Evolutionary conservation across 2,797 vertebrate species (phyloP), one percentile per base, ranked within the genome.

Genomic region (Pachyuromys duprasi): DNA sequence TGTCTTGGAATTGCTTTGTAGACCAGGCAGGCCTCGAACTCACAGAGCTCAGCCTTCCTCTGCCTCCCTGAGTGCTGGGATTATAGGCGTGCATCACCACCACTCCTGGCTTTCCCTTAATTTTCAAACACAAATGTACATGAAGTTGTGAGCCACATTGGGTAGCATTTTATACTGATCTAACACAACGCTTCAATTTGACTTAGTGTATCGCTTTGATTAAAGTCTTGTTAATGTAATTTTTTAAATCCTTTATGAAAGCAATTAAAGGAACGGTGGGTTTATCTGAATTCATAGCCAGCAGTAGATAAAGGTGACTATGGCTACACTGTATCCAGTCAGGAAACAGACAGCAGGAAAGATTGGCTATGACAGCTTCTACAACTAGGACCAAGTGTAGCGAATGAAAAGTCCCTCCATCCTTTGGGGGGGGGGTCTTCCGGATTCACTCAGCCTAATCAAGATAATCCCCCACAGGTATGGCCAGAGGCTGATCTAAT

Each of bases 61-160:
- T 49, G 49, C 49, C 49, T 49, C 1, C 49, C 49, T 49, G 49
- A 49, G 49, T 49, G 49, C 49, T 49, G 49, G 49, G 49, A 49
- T 49, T 49, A 49, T 49, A 49, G 49, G 49, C 49, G 49, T 49
- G 49, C 49, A 49, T 11, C 45, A 1, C 6, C 49, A 49, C 49
- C 49, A 8, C 49, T 8, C 49, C 49, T 49, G 49, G 49, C 49
- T 49, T 49, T 49, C 9, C 49, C 60, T 90, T 92, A 70, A 81
- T 31, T 84, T 93, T 90, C 79, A 76, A 89, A 82, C 26, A 89
- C 62, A 69, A 88, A 84, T 17, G 18, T 18, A 39, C 9, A 89
- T n/a, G 55, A 72, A 76, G 8, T 93, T 95, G 39, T 83, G 39
- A 70, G 55, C 83, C 75, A 93, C 45, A 14, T n/a, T 8, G 60